Evolutionary conservation across 2,113 vertebrate genomes (phyloP).

Genomic region (Oreotrochilus melanogaster): DNA sequence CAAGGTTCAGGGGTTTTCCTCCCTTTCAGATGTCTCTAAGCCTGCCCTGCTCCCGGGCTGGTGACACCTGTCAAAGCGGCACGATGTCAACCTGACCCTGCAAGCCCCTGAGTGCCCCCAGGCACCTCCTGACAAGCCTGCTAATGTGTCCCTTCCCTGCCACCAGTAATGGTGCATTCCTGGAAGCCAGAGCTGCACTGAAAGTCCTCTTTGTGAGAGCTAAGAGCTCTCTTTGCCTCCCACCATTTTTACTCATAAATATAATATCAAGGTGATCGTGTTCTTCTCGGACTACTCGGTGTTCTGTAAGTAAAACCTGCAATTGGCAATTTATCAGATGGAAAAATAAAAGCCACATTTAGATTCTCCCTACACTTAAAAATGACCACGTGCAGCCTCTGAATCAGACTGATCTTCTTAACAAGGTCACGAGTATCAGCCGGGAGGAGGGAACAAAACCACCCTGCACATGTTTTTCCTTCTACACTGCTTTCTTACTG

Average conservation of each 20-base stretch:
- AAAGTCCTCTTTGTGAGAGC: conserved; percentile 13
- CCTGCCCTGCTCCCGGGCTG: not conserved
- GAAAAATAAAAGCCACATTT: conserved; percentile 55
- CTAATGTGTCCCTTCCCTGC: conserved; percentile 6
- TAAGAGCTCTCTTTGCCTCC: conserved; percentile 44
- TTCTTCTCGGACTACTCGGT: conserved; percentile 51
- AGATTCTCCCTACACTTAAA: conserved; percentile 4
- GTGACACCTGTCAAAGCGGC: not conserved
- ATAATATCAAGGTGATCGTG: conserved; percentile 51
- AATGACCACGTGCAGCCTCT: conserved; percentile 42
- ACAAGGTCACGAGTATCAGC: conserved; percentile 54
- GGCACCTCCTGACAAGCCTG: not conserved
- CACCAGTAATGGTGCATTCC: not conserved
- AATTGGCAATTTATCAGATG: conserved; percentile 53
- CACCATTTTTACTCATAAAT: conserved; percentile 66
- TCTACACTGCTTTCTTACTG: conserved; percentile 13
- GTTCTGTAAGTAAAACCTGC: conserved; percentile 57
- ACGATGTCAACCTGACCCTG: not conserved
- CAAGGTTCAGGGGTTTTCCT: not conserved
- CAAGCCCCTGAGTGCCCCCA: not conserved
- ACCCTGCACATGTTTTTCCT: conserved; percentile 67
- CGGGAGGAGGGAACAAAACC: not conserved
- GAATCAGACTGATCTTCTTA: conserved; percentile 14
- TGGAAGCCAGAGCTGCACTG: conserved; percentile 54
- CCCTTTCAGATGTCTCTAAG: not conserved